These are phyloP conservation scores for Apteryx owenii DNA, from an alignment of 2,113 vertebrate species.

Conservation along the genomic window DNA sequence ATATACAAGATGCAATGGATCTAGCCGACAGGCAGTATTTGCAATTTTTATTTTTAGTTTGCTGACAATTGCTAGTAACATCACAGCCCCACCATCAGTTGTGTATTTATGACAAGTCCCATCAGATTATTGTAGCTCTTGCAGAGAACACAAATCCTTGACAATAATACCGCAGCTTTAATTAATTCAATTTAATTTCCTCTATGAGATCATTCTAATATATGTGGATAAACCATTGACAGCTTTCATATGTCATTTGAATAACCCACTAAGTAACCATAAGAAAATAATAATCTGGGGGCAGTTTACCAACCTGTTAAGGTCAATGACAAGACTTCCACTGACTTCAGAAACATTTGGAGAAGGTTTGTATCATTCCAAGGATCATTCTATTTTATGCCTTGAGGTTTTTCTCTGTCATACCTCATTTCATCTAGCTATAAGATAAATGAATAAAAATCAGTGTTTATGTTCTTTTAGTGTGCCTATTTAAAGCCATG, in stretches of 20 bases:
- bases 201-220: not conserved
- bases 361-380: not conserved
- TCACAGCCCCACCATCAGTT: not conserved
- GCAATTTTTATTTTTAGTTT: not conserved
- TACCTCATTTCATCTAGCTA: not conserved
- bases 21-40: not conserved
- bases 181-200: constrained; percentile 7
- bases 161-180: not conserved
- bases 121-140: not conserved
- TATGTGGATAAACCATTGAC: not conserved
- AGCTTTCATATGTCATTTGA: not conserved
- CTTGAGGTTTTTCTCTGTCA: not conserved
- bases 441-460: not conserved
- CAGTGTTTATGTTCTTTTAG: not conserved
- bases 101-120: not conserved
- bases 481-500: not conserved
- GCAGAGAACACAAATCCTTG: not conserved
- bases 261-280: not conserved
- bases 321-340: not conserved
- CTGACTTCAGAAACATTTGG: not conserved
- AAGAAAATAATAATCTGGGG: not conserved
- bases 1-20: not conserved
- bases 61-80: not conserved
- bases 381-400: not conserved
- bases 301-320: not conserved